These are phyloP conservation scores for Shinisaurus crocodilurus DNA, from an alignment of 2,113 vertebrate species.

Conservation along the genomic window DNA sequence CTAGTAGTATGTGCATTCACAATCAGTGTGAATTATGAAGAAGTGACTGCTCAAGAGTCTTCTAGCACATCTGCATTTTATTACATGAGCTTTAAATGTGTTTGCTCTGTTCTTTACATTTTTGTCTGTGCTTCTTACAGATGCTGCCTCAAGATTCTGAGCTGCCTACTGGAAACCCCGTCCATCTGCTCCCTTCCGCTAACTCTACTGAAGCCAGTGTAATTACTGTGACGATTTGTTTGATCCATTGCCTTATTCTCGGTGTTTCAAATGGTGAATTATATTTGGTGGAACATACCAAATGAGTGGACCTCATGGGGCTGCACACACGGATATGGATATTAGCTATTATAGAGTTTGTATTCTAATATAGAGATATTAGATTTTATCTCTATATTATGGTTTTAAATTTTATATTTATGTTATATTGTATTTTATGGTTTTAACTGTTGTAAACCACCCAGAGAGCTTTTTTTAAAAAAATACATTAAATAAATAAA, in stretches of 20 bases:
- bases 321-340: background rate
- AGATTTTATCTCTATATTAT: too few species aligned
- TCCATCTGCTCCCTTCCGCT: constrained; percentile 30
- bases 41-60: background rate
- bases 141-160: constrained; percentile 19
- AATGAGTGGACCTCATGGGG: background rate
- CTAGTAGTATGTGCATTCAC: background rate
- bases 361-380: background rate
- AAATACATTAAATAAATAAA: too few species aligned
- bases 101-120: constrained; percentile 22
- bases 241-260: constrained; percentile 26
- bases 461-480: too few species aligned
- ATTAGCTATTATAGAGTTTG: background rate
- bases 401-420: too few species aligned
- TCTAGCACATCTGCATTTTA: constrained; percentile 41
- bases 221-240: constrained; percentile 34
- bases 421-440: too few species aligned
- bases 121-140: background rate
- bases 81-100: constrained; percentile 19
- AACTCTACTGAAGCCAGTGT: constrained; percentile 37
- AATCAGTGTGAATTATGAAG: background rate
- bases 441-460: too few species aligned
- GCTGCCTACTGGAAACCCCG: constrained; percentile 27
- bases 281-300: background rate
- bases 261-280: constrained; percentile 12